Percentiles rank a stretch among this genome's conserved stretches.
Conservation (phyloP, 2,888 invertebrate genomes). For the Sipha maydis region DNA sequence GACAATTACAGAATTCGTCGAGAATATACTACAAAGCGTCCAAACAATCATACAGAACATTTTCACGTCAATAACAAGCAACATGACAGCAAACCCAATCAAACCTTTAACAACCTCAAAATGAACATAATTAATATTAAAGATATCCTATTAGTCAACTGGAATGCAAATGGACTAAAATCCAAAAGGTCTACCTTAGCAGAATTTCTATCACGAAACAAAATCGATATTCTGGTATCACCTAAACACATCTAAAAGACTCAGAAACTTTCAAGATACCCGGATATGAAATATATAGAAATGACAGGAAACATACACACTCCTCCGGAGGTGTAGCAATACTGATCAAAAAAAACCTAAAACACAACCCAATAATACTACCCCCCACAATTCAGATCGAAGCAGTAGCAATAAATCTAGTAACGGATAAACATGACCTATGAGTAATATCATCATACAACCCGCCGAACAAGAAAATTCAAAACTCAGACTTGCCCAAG, state of each 20-base stretch:
- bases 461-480: no score
- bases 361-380: constrained; percentile 6
- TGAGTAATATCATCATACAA: no score
- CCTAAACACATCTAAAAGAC: no score
- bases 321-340: constrained; percentile 23
- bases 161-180: constrained; percentile 27
- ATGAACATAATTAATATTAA: constrained; percentile 22
- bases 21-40: no score
- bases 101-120: constrained; percentile 15
- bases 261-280: no score
- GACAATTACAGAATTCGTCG: constrained; percentile 8
- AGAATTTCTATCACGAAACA: no score
- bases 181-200: constrained; percentile 17
- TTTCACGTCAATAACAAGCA: constrained; percentile 4
- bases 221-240: no score
- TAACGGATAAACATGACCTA: no score
- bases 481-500: not conserved
- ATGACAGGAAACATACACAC: no score
- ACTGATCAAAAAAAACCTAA: constrained; percentile 25
- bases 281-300: no score
- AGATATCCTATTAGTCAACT: constrained; percentile 24
- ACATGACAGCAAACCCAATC: constrained; percentile 5
- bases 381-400: not conserved
- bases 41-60: constrained; percentile 19
- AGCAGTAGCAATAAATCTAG: not conserved